phyloP scores from a whole-genome alignment of 2,113 vertebrate species.

The Picathartes gymnocephalus region DNA sequence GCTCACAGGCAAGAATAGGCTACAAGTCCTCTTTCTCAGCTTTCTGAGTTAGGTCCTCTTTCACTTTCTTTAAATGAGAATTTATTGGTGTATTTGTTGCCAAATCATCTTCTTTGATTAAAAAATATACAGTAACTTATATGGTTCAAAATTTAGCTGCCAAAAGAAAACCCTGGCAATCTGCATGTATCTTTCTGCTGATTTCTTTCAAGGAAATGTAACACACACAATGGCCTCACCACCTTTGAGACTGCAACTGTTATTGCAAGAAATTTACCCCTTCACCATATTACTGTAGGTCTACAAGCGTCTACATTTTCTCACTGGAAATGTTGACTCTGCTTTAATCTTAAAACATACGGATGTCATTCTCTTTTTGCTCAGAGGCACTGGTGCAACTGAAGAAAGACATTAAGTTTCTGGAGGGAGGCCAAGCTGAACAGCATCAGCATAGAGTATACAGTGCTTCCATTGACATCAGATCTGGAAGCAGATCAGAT shows the following conservation, averaged over 20 bases:
- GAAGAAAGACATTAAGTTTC: slow-evolving; percentile 42
- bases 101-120: not conserved
- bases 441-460: not conserved
- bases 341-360: slow-evolving; percentile 38
- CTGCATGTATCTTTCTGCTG: not conserved
- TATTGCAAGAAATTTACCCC: not conserved
- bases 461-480: slow-evolving; percentile 47
- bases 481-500: slow-evolving; percentile 62
- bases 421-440: slow-evolving; percentile 23
- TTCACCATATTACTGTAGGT: not conserved
- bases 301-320: not conserved
- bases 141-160: not conserved
- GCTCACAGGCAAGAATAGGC: not conserved
- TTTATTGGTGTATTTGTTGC: not conserved
- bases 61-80: not conserved
- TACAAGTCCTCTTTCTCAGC: not conserved
- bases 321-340: not conserved
- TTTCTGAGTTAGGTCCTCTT: not conserved
- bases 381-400: slow-evolving; percentile 38
- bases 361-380: slow-evolving; percentile 41
- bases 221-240: not conserved
- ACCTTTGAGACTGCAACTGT: not conserved
- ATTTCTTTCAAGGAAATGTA: not conserved
- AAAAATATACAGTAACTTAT: not conserved
- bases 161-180: not conserved